These are phyloP conservation scores for Drosophila kepulauana DNA, from an alignment of 1,140 invertebrate species.

Conservation along the genomic window DNA sequence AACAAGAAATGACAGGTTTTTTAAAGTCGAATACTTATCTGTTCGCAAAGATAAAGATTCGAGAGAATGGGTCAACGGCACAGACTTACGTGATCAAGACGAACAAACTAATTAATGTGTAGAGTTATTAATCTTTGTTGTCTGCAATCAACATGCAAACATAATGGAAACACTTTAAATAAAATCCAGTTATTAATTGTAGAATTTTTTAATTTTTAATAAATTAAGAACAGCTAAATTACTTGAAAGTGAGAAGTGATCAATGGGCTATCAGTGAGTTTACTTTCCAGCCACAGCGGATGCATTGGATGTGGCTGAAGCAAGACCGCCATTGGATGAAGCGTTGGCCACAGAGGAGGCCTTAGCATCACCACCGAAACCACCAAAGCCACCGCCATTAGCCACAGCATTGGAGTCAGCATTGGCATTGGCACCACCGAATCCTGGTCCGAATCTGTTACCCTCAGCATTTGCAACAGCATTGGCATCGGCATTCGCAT, in stretches of 20 bases:
- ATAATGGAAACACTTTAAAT: background rate
- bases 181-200: background rate
- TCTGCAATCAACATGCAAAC: too few species aligned
- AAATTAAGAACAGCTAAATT: constrained; percentile 12
- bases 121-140: too few species aligned
- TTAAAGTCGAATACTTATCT: too few species aligned
- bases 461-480: constrained; percentile 4
- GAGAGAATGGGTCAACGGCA: too few species aligned
- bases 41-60: too few species aligned
- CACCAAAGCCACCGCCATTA: background rate
- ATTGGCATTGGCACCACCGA: constrained; percentile 15
- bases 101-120: too few species aligned
- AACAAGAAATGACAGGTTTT: too few species aligned
- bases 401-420: constrained; percentile 16
- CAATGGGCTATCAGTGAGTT: background rate
- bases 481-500: constrained; percentile 13
- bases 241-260: background rate
- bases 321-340: constrained; percentile 1
- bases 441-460: constrained; percentile 1
- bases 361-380: constrained; percentile 8
- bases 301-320: constrained; percentile 13
- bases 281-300: constrained; percentile 2
- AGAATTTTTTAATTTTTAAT: constrained; percentile 6
- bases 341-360: constrained; percentile 15
- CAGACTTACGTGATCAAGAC: too few species aligned